phyloP scores from a whole-genome alignment of 2,113 vertebrate species.

The Podarcis muralis region DNA sequence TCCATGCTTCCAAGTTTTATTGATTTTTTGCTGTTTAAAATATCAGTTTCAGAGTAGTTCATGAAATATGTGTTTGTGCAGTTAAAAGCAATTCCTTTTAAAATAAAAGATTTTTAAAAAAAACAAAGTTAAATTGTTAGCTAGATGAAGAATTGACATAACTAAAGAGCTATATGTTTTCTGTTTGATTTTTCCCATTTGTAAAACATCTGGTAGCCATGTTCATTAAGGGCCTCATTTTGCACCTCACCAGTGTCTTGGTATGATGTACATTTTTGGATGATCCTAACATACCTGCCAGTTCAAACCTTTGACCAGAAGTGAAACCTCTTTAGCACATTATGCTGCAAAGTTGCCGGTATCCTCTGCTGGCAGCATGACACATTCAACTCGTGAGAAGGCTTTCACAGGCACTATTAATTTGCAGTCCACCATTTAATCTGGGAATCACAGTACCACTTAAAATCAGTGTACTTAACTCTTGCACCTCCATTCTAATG shows the following conservation, averaged over 20 bases:
- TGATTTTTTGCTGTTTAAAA: constrained; percentile 16
- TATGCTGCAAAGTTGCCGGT: neutral
- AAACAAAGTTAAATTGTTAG: neutral
- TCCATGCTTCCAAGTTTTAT: neutral
- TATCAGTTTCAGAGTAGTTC: neutral
- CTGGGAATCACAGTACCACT: neutral
- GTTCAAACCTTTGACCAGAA: neutral
- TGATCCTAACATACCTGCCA: neutral
- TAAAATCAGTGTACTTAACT: neutral
- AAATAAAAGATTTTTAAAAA: neutral
- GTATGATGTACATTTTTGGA: neutral
- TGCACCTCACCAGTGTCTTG: neutral
- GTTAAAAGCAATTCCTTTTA: constrained; percentile 3
- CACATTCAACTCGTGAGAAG: neutral
- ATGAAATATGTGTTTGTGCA: neutral
- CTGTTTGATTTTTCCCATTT: neutral
- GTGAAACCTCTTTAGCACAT: neutral
- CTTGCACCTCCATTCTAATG: neutral
- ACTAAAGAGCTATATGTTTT: neutral
- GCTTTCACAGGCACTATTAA: neutral
- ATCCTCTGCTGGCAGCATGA: neutral
- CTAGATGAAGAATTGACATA: neutral
- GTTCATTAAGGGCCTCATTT: neutral
- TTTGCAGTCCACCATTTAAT: neutral
- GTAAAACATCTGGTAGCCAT: neutral